A percentile compares a stretch with the other conserved stretches of the same genome.
Evolutionary conservation across 2,888 invertebrate genomes (phyloP).

Genomic region (Ormyrus pomaceus): DNA sequence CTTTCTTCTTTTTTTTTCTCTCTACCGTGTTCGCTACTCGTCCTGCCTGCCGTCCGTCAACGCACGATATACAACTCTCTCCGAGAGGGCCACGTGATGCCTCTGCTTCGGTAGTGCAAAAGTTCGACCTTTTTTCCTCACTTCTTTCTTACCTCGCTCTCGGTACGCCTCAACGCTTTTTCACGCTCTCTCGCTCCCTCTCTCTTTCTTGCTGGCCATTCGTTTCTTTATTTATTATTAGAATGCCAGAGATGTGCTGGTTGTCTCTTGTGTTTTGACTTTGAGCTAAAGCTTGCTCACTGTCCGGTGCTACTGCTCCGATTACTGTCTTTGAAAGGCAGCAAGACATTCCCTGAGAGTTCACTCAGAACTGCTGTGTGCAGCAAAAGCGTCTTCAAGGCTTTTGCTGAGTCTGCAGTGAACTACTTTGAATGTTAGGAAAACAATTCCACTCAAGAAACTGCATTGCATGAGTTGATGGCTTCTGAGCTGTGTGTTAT

Average conservation of each 20-base stretch:
- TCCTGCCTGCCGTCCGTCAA: not conserved
- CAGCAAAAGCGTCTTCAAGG: not conserved
- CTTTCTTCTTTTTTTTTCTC: not conserved
- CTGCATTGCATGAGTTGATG: no score
- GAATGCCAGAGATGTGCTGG: not conserved
- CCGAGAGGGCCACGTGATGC: constrained; percentile 34
- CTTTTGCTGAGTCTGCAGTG: constrained; percentile 35
- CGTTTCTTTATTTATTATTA: constrained; percentile 35
- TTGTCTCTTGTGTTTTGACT: not conserved
- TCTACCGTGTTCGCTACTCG: not conserved
- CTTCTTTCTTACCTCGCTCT: not conserved
- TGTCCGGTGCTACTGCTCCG: not conserved
- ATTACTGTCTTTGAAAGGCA: constrained; percentile 6
- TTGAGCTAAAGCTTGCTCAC: not conserved
- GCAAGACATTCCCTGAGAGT: not conserved
- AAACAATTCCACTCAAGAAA: not conserved
- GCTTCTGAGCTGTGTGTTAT: no score
- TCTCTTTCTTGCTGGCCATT: not conserved
- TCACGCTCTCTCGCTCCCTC: not conserved
- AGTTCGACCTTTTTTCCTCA: constrained; percentile 16
- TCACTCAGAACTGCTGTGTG: constrained; percentile 8
- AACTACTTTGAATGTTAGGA: constrained; percentile 35
- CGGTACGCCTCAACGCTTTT: not conserved
- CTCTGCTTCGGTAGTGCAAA: constrained; percentile 16
- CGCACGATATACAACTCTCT: not conserved